A percentile compares a stretch with the other conserved stretches of the same genome.
phyloP scores from a whole-genome alignment of 1,140 invertebrate species.

The Ceratitis capitata region DNA sequence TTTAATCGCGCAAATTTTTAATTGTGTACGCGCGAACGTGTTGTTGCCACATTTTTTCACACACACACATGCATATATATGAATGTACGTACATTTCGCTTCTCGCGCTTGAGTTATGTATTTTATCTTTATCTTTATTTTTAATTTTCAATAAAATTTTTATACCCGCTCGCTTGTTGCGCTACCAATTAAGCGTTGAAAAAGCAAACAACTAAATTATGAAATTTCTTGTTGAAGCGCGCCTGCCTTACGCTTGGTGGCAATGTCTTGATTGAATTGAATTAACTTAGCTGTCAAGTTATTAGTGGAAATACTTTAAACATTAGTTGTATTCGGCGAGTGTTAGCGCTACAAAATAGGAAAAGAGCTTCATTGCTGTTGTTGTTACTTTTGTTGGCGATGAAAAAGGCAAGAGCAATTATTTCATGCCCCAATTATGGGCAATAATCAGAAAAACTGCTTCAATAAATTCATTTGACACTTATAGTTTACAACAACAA shows the following conservation, averaged over 20 bases:
- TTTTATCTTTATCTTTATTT: not conserved
- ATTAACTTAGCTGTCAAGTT: constrained; percentile 12
- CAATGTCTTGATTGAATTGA: constrained; percentile 29
- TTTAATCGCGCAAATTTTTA: constrained; percentile 20
- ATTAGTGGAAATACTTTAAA: not conserved
- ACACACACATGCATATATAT: too few species aligned
- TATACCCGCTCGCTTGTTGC: not conserved
- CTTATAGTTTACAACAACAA: not conserved
- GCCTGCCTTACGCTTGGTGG: not conserved
- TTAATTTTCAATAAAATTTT: too few species aligned
- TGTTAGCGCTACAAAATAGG: not conserved
- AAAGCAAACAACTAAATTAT: not conserved
- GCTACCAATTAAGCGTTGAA: not conserved
- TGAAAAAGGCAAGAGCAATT: constrained; percentile 7
- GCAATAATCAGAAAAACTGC: constrained; percentile 4
- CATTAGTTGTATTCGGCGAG: not conserved
- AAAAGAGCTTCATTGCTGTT: not conserved
- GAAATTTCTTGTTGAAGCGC: not conserved
- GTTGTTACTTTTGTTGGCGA: not conserved
- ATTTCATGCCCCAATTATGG: constrained; percentile 5
- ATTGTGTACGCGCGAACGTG: constrained; percentile 20
- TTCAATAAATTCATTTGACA: constrained; percentile 29
- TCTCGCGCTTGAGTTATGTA: too few species aligned
- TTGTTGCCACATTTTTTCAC: constrained; percentile 4
- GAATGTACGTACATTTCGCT: too few species aligned